phyloP scores from a whole-genome alignment of 2,797 vertebrate species.

The Pseudotriccus pelzelni region DNA sequence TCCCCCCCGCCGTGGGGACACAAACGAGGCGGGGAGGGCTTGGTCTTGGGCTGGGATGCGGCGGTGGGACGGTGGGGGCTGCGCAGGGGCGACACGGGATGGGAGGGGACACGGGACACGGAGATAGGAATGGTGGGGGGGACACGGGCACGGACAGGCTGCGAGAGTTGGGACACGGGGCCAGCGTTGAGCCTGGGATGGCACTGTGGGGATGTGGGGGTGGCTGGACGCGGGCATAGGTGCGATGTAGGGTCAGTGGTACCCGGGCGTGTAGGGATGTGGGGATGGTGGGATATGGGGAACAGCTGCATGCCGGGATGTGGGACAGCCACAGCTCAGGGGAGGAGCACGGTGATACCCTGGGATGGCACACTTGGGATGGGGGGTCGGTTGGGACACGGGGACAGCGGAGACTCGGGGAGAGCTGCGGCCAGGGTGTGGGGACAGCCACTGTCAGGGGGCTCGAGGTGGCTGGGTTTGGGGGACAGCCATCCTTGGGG shows the following conservation, averaged over 20 bases:
- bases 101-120: neutral
- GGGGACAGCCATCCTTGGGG: neutral
- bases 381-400: neutral
- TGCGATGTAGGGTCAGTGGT: accelerated
- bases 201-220: neutral
- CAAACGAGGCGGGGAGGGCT: neutral
- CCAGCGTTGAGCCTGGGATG: neutral
- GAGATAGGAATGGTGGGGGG: neutral
- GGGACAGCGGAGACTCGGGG: neutral
- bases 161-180: neutral
- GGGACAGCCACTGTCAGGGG: neutral
- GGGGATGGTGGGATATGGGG: neutral
- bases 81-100: neutral
- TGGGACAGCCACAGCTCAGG: neutral
- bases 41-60: neutral
- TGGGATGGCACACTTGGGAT: neutral
- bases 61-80: neutral
- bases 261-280: neutral
- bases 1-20: neutral
- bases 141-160: neutral
- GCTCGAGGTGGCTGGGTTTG: neutral
- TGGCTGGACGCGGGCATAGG: neutral
- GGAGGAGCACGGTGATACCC: neutral
- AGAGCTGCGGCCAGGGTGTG: neutral
- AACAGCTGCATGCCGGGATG: neutral